Conservation (phyloP, 2,113 vertebrate genomes). For the Aegithalos caudatus region DNA sequence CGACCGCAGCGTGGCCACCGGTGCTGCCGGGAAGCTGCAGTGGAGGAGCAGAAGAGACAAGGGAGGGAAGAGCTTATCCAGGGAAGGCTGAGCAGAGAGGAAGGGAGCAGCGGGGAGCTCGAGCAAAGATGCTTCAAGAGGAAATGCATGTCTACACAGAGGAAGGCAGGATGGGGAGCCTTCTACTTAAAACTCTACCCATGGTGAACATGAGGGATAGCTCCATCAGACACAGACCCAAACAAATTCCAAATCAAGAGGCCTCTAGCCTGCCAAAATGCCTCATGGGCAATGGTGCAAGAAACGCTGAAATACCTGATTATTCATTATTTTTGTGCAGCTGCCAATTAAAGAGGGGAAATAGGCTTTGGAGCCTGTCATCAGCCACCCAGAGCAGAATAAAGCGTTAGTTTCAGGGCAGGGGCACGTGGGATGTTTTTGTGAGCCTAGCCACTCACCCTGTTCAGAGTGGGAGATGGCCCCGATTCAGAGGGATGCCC, state of each 20-base stretch:
- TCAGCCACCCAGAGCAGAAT: not conserved
- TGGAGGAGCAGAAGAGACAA: not conserved
- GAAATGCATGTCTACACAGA: not conserved
- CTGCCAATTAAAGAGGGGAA: not conserved
- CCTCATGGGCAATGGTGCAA: not conserved
- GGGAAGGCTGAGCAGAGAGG: not conserved
- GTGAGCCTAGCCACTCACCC: not conserved
- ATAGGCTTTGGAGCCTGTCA: not conserved
- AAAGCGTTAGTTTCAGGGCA: not conserved
- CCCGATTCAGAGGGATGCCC: not conserved
- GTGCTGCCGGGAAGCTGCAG: constrained; percentile 81
- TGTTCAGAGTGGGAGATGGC: not conserved
- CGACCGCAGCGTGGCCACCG: constrained; percentile 75
- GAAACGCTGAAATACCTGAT: not conserved
- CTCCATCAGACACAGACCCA: not conserved
- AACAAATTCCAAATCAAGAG: not conserved
- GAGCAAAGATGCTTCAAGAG: not conserved
- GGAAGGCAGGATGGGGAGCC: accelerated
- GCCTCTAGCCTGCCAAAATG: not conserved
- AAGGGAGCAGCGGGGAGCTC: not conserved
- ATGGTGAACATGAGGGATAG: accelerated
- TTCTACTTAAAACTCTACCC: not conserved
- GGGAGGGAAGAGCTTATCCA: not conserved
- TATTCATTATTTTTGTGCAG: not conserved
- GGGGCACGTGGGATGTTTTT: not conserved